Conservation (phyloP, 2,113 vertebrate genomes). For the Cynoglossus semilaevis region DNA sequence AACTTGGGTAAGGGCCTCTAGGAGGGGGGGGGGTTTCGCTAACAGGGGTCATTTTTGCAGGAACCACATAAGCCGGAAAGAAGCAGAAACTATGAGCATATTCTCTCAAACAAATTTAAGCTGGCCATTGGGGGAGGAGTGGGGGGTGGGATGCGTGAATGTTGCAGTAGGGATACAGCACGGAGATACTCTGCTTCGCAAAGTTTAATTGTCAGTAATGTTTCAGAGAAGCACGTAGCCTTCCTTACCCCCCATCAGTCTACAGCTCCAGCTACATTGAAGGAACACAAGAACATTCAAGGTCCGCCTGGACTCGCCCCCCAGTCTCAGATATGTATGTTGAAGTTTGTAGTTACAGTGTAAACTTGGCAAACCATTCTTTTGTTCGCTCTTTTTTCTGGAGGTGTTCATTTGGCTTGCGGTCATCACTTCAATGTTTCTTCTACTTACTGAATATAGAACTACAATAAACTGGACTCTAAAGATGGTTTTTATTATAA, state of each 20-base stretch:
- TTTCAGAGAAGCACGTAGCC: constrained; percentile 63
- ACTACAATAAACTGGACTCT: constrained; percentile 74
- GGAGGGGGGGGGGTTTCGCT: constrained; percentile 35
- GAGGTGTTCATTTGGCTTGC: constrained; percentile 71
- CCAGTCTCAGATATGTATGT: constrained; percentile 65
- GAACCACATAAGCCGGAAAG: constrained; percentile 63
- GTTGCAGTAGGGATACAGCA: constrained; percentile 44
- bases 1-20: constrained; percentile 53
- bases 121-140: constrained; percentile 25
- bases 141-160: constrained; percentile 38
- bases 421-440: constrained; percentile 63
- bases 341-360: constrained; percentile 66
- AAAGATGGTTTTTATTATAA: constrained; percentile 63
- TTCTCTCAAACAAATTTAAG: constrained; percentile 48
- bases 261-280: constrained; percentile 72
- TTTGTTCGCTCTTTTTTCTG: constrained; percentile 60
- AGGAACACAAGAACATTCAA: constrained; percentile 62
- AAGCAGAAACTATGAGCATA: constrained; percentile 64
- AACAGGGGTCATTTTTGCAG: constrained; percentile 52
- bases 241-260: constrained; percentile 56
- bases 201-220: constrained; percentile 58
- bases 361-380: constrained; percentile 73
- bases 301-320: constrained; percentile 62
- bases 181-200: constrained; percentile 55
- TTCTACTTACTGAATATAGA: constrained; percentile 67